Percentiles rank a stretch among this genome's conserved stretches.
Conservation (phyloP, 2,888 invertebrate genomes). For the Adelognathus sp. region DNA sequence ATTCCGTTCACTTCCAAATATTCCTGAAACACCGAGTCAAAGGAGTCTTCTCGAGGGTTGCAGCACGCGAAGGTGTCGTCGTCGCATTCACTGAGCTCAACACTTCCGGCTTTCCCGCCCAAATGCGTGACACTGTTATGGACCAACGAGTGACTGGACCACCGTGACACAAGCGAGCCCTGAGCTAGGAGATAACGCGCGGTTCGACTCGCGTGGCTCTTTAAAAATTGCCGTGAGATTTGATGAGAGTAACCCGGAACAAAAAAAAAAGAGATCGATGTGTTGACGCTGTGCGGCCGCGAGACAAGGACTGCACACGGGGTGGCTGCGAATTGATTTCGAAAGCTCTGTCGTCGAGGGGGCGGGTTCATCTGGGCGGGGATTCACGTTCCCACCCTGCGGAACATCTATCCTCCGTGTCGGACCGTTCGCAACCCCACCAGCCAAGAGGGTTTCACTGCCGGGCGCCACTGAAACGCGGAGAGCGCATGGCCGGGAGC, state of each 20-base stretch:
- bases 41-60: too few species aligned
- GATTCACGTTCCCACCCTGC: slow-evolving; percentile 63
- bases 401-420: slow-evolving; percentile 25
- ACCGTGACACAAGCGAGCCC: neutral
- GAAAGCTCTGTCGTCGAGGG: slow-evolving; percentile 65
- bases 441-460: slow-evolving; percentile 27
- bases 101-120: too few species aligned
- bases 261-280: slow-evolving; percentile 19
- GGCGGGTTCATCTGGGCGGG: slow-evolving; percentile 69
- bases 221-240: neutral
- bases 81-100: too few species aligned
- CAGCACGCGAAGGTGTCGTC: too few species aligned
- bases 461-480: neutral
- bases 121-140: too few species aligned
- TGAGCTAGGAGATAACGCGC: neutral
- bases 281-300: slow-evolving; percentile 55
- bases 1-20: too few species aligned
- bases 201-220: slow-evolving; percentile 30
- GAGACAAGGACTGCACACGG: slow-evolving; percentile 68
- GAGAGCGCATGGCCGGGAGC: neutral
- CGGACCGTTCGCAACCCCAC: slow-evolving; percentile 21
- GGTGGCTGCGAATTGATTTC: slow-evolving; percentile 71
- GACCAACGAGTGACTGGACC: too few species aligned
- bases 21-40: too few species aligned
- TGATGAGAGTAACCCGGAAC: neutral